phyloP scores from a whole-genome alignment of 2,888 invertebrate genomes.

The Drosophila anceps region DNA sequence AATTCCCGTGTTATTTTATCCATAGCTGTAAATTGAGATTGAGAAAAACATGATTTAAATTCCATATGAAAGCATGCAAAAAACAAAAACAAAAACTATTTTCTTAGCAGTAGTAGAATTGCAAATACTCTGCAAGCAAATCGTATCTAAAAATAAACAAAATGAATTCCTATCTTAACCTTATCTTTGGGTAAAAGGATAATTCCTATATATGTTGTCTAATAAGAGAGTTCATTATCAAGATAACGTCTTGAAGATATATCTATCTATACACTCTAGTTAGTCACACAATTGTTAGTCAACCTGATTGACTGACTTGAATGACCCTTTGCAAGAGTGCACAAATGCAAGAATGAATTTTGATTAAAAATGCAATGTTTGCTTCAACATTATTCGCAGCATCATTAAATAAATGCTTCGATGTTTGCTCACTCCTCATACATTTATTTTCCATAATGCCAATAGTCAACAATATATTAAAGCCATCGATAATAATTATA shows the following conservation, averaged over 20 bases:
- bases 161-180: too few species aligned
- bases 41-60: conserved; percentile 16
- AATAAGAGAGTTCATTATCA: background rate
- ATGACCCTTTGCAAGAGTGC: background rate
- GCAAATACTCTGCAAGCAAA: background rate
- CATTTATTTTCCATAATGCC: background rate
- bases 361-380: conserved; percentile 1
- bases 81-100: background rate
- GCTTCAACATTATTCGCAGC: background rate
- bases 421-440: background rate
- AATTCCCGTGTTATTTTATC: conserved; percentile 41
- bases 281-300: too few species aligned
- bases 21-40: conserved; percentile 53
- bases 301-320: too few species aligned
- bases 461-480: background rate
- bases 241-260: too few species aligned
- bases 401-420: background rate
- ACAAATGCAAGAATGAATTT: background rate
- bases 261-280: too few species aligned
- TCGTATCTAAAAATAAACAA: too few species aligned
- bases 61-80: background rate
- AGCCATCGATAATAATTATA: background rate
- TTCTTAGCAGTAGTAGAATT: background rate
- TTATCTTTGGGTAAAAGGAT: too few species aligned
- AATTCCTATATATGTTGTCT: too few species aligned